These are phyloP conservation scores for Drymonia ruficornis DNA, from an alignment of 2,888 invertebrate species.

Conservation along the genomic window DNA sequence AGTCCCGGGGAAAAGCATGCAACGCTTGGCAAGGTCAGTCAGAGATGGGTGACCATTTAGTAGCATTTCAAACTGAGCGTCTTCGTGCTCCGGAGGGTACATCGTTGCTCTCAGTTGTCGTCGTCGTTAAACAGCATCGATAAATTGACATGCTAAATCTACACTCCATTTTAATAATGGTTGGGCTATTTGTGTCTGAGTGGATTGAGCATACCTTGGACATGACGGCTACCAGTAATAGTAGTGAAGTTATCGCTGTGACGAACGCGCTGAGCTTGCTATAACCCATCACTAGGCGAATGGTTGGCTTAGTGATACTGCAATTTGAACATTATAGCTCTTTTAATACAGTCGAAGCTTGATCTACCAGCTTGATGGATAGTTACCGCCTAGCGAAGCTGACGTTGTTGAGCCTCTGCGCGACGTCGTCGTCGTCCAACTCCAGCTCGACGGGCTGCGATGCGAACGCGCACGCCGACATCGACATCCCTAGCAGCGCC, in stretches of 20 bases:
- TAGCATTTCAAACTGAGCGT: too few relatives aligned
- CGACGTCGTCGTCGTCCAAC: constrained; percentile 73
- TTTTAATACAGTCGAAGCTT: too few relatives aligned
- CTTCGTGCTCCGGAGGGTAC: too few relatives aligned
- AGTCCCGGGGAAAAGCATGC: too few relatives aligned
- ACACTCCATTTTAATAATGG: too few relatives aligned
- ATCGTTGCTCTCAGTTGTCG: too few relatives aligned
- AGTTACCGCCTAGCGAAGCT: constrained; percentile 72
- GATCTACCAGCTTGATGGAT: not conserved
- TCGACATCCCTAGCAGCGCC: constrained; percentile 72
- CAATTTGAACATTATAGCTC: constrained; percentile 29
- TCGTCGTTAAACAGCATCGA: too few relatives aligned
- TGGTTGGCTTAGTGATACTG: constrained; percentile 78
- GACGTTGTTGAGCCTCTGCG: constrained; percentile 72
- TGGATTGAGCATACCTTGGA: constrained; percentile 59
- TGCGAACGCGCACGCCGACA: constrained; percentile 76
- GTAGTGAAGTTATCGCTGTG: constrained; percentile 66
- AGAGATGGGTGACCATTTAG: too few relatives aligned
- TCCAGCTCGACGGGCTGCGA: constrained; percentile 77
- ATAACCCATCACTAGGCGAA: constrained; percentile 74
- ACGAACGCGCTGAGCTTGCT: constrained; percentile 74
- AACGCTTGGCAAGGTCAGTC: too few relatives aligned
- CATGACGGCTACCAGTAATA: constrained; percentile 75
- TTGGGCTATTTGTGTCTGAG: too few relatives aligned
- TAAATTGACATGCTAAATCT: too few relatives aligned